Evolutionary conservation across 2,797 vertebrate species (phyloP).

Genomic region (Eulemur mongoz): DNA sequence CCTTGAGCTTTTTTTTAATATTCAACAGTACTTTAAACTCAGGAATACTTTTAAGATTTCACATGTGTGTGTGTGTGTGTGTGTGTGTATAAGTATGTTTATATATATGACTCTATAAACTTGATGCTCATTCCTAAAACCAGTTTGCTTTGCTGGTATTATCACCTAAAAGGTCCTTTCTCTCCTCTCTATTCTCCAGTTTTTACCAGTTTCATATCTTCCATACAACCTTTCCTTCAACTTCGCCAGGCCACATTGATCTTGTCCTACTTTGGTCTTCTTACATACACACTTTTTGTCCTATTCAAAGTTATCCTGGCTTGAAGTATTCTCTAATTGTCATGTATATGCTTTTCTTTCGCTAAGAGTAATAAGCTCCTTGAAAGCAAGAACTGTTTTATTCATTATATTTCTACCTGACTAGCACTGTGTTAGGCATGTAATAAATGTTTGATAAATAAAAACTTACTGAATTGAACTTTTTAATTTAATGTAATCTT

Average conservation of each 20-base stretch:
- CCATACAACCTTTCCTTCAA: not conserved
- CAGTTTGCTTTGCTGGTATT: not conserved
- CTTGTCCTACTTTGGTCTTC: not conserved
- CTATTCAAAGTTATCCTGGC: not conserved
- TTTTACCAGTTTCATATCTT: not conserved
- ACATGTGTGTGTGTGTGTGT: not conserved
- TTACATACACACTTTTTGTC: not conserved
- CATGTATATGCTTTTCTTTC: not conserved
- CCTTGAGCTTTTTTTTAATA: not conserved
- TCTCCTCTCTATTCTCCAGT: not conserved
- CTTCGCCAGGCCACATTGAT: not conserved
- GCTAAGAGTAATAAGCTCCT: not conserved
- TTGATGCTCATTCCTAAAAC: not conserved
- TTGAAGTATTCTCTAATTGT: not conserved
- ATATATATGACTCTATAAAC: not conserved
- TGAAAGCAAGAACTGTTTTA: not conserved
- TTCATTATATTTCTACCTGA: not conserved
- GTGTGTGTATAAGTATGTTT: not conserved
- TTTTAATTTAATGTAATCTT: conserved; percentile 34
- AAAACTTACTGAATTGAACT: not conserved
- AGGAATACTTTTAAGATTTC: not conserved
- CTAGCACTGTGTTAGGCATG: not conserved
- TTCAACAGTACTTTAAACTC: conserved; percentile 25
- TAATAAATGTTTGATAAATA: not conserved
- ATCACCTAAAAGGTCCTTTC: not conserved